Conservation (phyloP, 2,888 invertebrate genomes). For the Lepas anatifera region DNA sequence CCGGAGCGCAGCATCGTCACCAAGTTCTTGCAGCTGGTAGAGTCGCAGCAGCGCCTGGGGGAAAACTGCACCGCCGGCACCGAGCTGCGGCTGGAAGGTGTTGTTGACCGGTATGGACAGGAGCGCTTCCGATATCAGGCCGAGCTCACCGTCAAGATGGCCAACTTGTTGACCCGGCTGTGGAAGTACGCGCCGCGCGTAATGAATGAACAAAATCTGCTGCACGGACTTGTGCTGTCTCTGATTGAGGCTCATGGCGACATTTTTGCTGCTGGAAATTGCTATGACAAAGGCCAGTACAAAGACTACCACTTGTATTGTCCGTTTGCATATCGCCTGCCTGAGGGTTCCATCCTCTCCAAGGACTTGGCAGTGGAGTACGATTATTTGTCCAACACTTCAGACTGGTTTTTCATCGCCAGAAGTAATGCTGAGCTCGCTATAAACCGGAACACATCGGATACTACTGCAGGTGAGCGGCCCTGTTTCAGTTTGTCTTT, state of each 20-base stretch:
- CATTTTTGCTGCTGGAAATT: conserved; percentile 90
- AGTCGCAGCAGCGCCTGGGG: conserved; percentile 77
- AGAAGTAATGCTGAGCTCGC: conserved; percentile 85
- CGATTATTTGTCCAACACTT: conserved; percentile 84
- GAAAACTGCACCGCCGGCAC: conserved; percentile 91
- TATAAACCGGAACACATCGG: too few species aligned
- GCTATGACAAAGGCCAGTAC: conserved; percentile 81
- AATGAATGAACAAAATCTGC: conserved; percentile 69
- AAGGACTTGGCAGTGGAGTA: conserved; percentile 90
- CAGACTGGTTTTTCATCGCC: conserved; percentile 90
- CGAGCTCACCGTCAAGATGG: conserved; percentile 82
- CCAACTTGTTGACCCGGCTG: conserved; percentile 85
- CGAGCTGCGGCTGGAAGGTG: conserved; percentile 79
- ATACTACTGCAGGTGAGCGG: too few species aligned
- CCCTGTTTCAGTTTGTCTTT: too few species aligned
- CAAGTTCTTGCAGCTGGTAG: conserved; percentile 75
- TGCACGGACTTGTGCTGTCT: conserved; percentile 78
- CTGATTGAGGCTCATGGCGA: conserved; percentile 92
- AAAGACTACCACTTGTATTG: conserved; percentile 74
- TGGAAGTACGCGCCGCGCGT: conserved; percentile 81
- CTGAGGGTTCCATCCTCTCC: conserved; percentile 73
- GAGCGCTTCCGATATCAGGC: conserved; percentile 84
- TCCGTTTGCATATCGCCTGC: conserved; percentile 80
- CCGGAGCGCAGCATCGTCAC: conserved; percentile 50
- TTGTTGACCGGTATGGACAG: conserved; percentile 87